Evolutionary conservation across 64 coral and sea anemone species (phyloP).

Genomic region (Hydrozoanthus tunicans): DNA sequence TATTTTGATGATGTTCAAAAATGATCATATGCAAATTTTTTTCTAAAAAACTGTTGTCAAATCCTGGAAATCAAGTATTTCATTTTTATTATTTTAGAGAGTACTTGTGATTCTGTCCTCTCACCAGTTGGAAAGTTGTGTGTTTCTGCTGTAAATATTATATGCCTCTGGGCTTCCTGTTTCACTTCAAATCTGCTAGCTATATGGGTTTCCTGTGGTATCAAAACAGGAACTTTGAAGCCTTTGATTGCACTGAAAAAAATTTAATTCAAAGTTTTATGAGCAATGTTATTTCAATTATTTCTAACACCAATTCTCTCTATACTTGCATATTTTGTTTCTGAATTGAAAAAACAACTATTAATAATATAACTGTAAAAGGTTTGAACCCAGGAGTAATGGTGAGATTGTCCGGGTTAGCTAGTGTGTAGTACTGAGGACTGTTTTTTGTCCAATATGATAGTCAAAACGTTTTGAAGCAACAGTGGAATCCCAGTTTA

Average conservation of each 20-base stretch:
- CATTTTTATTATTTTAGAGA: neutral
- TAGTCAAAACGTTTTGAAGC: too few relatives aligned
- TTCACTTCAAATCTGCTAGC: conserved; percentile 73
- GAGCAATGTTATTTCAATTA: neutral
- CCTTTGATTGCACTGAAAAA: conserved; percentile 84
- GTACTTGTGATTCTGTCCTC: neutral
- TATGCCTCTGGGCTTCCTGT: conserved; percentile 70
- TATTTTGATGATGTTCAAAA: too few relatives aligned
- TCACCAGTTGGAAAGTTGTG: conserved; percentile 98
- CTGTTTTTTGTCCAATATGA: too few relatives aligned
- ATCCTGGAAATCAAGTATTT: neutral
- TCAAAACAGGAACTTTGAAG: conserved; percentile 63
- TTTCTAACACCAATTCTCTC: too few relatives aligned
- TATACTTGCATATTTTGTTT: too few relatives aligned
- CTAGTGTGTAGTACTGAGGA: too few relatives aligned
- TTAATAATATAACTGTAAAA: too few relatives aligned
- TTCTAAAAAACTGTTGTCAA: neutral
- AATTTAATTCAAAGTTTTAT: neutral
- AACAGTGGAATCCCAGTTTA: too few relatives aligned
- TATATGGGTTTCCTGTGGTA: conserved; percentile 61
- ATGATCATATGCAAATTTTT: too few relatives aligned
- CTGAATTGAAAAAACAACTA: too few relatives aligned
- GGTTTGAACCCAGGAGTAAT: too few relatives aligned
- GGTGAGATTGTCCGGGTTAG: too few relatives aligned
- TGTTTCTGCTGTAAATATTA: conserved; percentile 97